Base-by-base conservation (phyloP, 1,140 invertebrate genomes). In the Drosophila ercepeae region DNA sequence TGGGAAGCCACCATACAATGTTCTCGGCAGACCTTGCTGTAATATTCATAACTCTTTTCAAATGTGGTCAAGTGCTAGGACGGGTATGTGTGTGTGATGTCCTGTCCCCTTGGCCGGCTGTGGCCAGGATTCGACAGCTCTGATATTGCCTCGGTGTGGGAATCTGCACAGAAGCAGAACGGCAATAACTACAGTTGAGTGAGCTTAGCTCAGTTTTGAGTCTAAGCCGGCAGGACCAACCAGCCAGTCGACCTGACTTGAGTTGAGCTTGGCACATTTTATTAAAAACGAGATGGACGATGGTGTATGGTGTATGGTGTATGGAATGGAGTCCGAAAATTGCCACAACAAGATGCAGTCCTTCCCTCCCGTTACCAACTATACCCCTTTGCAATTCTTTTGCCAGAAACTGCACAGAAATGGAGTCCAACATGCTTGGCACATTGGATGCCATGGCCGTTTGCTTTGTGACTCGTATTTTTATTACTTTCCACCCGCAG, bases 41-140 rank as follows among this genome's bases (percentile, higher is more conserved):
- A 86, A 86, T 86, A 86, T 86, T 86, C 81, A 86, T 86, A 86
- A 81, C 82, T 86, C 81, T 86, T 86, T 88, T 86, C 82, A 88
- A 86, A 86, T 88, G 82, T 86, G 81, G 81, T 86, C 81, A 88
- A 86, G 82, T 81, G 82, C 72, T 57, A 42, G 6, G 7, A 42
- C 5, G 41, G 42, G 52, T 34, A 14, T 27, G 32, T 49, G 42
- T 52, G 8, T 4, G 45, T 34, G 8, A 59, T 34, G 54, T 36
- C 29, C 45, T 54, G 34, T 45, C 36, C 41, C 29, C 25, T 39
- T 50, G 11, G 36, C 54, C 21, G 46, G 19, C 44, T 29, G 58
- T 61, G 61, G 58, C 45, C 64, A 67, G 60, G 63, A 74, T 74
- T 74, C 71, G 71, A 74, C 71, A 74, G 70, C 70, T 65, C 50